Percentiles rank a stretch among this genome's conserved stretches.
phyloP scores from a whole-genome alignment of 1,140 invertebrate genomes.

The Drosophila bifasciata region DNA sequence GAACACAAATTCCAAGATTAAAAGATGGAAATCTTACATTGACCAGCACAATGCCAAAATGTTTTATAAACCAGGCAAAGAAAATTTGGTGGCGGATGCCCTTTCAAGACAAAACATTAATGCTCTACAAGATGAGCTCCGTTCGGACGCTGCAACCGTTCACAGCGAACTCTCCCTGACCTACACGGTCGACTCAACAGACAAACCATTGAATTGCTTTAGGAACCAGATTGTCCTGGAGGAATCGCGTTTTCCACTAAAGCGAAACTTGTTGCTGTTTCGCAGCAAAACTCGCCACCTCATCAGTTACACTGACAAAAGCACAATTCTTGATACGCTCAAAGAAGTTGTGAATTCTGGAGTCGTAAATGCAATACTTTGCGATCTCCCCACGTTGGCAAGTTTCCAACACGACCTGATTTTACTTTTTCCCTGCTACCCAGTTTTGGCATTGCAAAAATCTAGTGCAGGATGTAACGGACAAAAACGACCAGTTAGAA shows the following conservation, averaged over 20 bases:
- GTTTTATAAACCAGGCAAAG: conserved; percentile 80
- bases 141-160: conserved; percentile 14
- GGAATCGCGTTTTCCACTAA: background rate
- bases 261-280: conserved; percentile 18
- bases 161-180: conserved; percentile 36
- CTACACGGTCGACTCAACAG: conserved; percentile 29
- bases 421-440: conserved; percentile 17
- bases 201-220: conserved; percentile 43
- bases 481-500: conserved; percentile 20
- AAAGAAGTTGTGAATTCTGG: conserved; percentile 14
- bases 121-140: conserved; percentile 10
- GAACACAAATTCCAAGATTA: conserved; percentile 81
- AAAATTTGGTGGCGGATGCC: conserved; percentile 77
- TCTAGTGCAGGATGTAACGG: conserved; percentile 6
- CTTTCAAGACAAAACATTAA: conserved; percentile 35
- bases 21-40: conserved; percentile 85
- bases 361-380: conserved; percentile 9
- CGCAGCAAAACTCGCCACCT: conserved; percentile 19
- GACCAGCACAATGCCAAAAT: conserved; percentile 83
- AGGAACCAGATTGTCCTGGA: conserved; percentile 38
- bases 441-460: conserved; percentile 29
- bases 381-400: conserved; percentile 8
- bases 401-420: conserved; percentile 18
- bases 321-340: conserved; percentile 6
- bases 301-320: conserved; percentile 18